A percentile compares a stretch with the other conserved stretches of the same genome.
Evolutionary conservation across 2,888 invertebrate species (phyloP).

Genomic region (Mesopsocus fuscifrons): DNA sequence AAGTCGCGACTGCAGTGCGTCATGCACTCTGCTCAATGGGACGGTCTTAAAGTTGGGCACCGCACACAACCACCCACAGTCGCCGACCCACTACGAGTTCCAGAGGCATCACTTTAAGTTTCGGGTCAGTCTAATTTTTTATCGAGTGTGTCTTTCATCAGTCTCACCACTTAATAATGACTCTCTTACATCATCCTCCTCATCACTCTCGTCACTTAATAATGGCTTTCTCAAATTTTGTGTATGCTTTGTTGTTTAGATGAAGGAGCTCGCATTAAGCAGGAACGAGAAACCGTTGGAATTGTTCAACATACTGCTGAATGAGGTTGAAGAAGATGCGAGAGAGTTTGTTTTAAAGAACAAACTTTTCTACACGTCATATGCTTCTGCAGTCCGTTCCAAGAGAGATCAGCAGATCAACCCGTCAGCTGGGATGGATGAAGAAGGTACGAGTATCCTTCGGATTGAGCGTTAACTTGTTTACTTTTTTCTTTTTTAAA

Average conservation of each 20-base stretch:
- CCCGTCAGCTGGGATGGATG: no score
- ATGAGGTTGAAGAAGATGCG: background rate
- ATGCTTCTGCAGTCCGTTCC: background rate
- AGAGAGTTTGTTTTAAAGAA: background rate
- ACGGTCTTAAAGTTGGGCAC: background rate
- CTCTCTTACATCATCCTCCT: background rate
- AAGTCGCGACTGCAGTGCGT: background rate
- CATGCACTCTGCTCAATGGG: background rate
- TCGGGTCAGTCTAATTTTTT: no score
- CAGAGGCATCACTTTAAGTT: no score
- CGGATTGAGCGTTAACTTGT: no score
- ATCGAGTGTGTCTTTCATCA: no score
- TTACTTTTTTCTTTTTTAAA: no score
- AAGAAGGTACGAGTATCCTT: no score
- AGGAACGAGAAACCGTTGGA: background rate
- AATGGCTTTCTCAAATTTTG: no score
- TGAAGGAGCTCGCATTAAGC: background rate
- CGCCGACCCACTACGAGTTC: no score
- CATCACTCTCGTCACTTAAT: background rate
- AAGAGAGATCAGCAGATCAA: no score
- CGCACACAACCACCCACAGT: background rate
- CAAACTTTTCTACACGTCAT: background rate
- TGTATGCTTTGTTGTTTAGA: no score
- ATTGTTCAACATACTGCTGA: background rate
- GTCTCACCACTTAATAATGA: no score